A percentile compares a stretch with the other conserved stretches of the same genome.
Conservation (phyloP, 2,888 invertebrate genomes). For the Papilio protenor region DNA sequence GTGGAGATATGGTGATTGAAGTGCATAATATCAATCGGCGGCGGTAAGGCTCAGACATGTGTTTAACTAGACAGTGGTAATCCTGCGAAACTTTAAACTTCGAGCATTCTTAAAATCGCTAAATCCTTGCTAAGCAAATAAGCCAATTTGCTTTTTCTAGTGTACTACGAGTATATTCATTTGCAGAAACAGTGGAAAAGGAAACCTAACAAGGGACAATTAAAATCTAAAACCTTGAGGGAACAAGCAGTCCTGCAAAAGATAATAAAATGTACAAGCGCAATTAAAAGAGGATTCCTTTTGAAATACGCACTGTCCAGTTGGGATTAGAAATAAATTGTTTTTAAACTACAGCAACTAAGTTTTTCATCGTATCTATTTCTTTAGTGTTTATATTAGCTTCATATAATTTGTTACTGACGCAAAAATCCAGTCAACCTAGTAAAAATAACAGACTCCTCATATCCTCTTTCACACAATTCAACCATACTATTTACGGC, state of each 20-base stretch:
- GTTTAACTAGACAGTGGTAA: no score
- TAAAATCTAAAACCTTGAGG: conserved; percentile 27
- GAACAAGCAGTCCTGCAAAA: conserved; percentile 6
- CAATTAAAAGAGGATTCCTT: conserved; percentile 33
- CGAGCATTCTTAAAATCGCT: neutral
- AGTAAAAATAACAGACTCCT: no score
- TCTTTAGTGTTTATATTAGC: no score
- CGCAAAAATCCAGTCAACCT: no score
- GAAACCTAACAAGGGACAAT: conserved; percentile 33
- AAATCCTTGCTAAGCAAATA: neutral
- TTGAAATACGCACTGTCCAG: neutral
- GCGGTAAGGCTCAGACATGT: no score
- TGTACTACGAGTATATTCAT: neutral
- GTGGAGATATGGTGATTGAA: no score
- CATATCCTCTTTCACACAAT: no score
- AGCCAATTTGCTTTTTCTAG: neutral
- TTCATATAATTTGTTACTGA: no score
- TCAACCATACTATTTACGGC: no score
- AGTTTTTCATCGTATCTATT: neutral
- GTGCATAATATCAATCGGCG: no score
- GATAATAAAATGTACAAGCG: conserved; percentile 31
- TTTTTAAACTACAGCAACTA: conserved; percentile 1
- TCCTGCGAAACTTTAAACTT: neutral
- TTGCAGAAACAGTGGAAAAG: neutral
- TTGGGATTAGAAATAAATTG: conserved; percentile 17